Base-by-base conservation (phyloP, 2,113 vertebrate genomes). In the Oncorhynchus gorbuscha region DNA sequence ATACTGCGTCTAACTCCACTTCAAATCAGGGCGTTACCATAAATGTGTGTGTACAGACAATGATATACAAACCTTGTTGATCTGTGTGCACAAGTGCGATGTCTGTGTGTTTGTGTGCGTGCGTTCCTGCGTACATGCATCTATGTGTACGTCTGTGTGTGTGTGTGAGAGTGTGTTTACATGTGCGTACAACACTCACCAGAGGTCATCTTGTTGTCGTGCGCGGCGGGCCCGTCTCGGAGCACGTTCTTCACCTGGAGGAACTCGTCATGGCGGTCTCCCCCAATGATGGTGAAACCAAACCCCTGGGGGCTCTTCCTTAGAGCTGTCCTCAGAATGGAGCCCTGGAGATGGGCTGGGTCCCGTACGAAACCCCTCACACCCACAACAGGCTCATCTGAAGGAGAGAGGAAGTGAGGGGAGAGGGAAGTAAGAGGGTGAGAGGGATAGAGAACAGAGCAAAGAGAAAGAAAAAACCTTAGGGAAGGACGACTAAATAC, bases 231-330 rank as follows among this genome's bases (percentile, higher is more conserved):
- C 18, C 98, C 97, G 0, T 99, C 98, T 64, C 94, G 95, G 26
- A 99, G 92, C 35, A 99, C 96, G 3, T 98, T 98, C 87, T 99
- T 99, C 86, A 99, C 97, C 86, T 99, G 98, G 0, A 99, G 94
- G 87, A 99, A 98, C 87, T 99, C 97, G 39, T 99, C 98, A 1
- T 96, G 96, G 48, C 98, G 93, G 84, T 99, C 98, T 68, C 98
- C 98, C 22, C 98, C 98, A 0, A 99, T 99, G 77, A 99, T 99
- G 61, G 97, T 99, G 81, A 99, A 99, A 32, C 98, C 98, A 80
- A 99, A 99, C 1, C 98, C 98, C 93, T 97, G 97, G 0, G 93
- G 78, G 68, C 98, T 98, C 88, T 99, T 99, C 59, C 94, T 95
- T 61, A 99, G 87, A 0, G 96, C 93, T 0, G 97, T 96, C 75